Base-by-base conservation (phyloP, 2,888 invertebrate genomes). In the Callinectes sapidus region DNA sequence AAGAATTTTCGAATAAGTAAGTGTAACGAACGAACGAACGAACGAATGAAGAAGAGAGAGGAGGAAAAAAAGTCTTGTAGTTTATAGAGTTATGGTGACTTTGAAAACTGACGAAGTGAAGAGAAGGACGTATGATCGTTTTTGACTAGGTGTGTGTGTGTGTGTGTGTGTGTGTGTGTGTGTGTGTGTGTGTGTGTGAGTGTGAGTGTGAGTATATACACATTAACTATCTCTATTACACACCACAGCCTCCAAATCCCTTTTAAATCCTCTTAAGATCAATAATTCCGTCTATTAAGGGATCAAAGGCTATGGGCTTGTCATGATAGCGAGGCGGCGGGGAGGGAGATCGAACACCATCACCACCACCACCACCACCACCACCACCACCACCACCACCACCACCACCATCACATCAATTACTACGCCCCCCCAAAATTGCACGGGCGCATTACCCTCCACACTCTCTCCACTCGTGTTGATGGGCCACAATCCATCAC, bases 101-200 rank as follows among this genome's bases (percentile, higher is more conserved):
- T 35, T 2, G 2, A 10, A 81, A 16, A 81, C 28, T 35, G 81
- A 81, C 81, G 2, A 10, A 81, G 32, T 32, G 35, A 35, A 32
- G 35, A 23, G 35, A 32, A 81, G 35, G 3, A 5, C 5, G 81
- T 0, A 8, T 10, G 81, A 1, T 18, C 10, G 81, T 71, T 6
- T 6, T 3, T 39, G 39, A 39, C 5, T 39, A 5, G 2, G 77
- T 77, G 77, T 77, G 77, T 77, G 77, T 77, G 77, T 77, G 77
- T 77, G 77, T 77, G 77, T 77, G 77, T 77, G 77, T 77, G 77
- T 77, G 77, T 77, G 77, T 77, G 39, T 39, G 39, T 39, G 28
- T 71, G 71, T 71, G 71, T 71, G 71, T 71, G 71, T 71, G 71
- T 71, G 71, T 81, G 81, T 81, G 81, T 81, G 81, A 35, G 81